Percentiles rank a stretch among this genome's conserved stretches.
Conservation (phyloP, 2,797 vertebrate species). For the Bucorvus abyssinicus region DNA sequence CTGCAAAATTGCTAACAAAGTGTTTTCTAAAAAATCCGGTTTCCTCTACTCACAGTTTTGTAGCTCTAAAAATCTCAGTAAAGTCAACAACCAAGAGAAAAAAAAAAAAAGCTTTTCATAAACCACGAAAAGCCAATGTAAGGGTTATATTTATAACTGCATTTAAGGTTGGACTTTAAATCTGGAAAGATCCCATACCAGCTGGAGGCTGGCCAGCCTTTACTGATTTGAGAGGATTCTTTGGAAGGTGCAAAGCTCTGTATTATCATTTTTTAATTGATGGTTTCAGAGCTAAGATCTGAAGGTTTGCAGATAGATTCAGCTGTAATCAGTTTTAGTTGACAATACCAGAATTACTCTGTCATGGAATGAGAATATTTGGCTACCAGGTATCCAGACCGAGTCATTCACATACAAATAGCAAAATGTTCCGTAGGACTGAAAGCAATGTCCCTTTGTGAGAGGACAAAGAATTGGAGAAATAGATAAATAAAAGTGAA, state of each 20-base stretch:
- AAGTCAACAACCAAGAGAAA: neutral
- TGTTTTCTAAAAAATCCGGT: neutral
- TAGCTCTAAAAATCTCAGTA: neutral
- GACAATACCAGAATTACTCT: neutral
- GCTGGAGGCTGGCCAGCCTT: neutral
- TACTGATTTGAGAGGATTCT: neutral
- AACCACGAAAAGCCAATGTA: neutral
- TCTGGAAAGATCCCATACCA: neutral
- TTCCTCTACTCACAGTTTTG: neutral
- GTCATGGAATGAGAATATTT: neutral
- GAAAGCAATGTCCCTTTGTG: neutral
- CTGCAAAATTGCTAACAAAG: neutral
- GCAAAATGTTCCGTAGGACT: neutral
- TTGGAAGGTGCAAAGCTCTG: neutral
- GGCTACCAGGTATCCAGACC: neutral
- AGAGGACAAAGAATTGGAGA: neutral
- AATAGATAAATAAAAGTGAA: neutral
- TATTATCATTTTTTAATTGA: neutral
- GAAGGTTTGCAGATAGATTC: neutral
- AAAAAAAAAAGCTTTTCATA: neutral
- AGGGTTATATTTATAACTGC: neutral
- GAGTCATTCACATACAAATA: neutral
- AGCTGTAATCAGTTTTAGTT: neutral
- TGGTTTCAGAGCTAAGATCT: neutral
- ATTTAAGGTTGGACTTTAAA: neutral